These are phyloP conservation scores for Danaus plexippus DNA, from an alignment of 1,140 invertebrate species.

Conservation along the genomic window DNA sequence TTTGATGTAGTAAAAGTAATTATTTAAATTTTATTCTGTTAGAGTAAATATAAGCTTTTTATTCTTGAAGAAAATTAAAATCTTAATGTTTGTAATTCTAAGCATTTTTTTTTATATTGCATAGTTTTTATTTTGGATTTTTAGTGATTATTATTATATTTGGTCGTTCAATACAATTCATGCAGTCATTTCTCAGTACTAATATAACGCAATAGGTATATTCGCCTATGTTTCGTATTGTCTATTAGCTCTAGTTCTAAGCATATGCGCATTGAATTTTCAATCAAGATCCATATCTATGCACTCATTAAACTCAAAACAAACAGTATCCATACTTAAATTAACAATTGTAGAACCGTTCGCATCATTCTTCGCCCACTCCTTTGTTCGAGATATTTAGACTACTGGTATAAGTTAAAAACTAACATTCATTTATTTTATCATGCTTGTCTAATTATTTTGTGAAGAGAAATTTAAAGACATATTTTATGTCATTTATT, in stretches of 20 bases:
- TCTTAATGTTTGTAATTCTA: too few species aligned
- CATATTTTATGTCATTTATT: neutral
- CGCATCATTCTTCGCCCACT: slow-evolving; percentile 63
- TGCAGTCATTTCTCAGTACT: too few species aligned
- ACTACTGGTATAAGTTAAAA: slow-evolving; percentile 28
- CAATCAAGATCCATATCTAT: slow-evolving; percentile 38
- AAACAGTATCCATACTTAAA: slow-evolving; percentile 48
- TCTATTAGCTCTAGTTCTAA: slow-evolving; percentile 9
- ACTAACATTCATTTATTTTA: neutral
- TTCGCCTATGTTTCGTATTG: neutral
- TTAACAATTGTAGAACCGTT: slow-evolving; percentile 57
- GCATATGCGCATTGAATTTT: slow-evolving; percentile 9
- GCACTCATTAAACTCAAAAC: slow-evolving; percentile 51
- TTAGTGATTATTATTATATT: too few species aligned
- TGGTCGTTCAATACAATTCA: too few species aligned
- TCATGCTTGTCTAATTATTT: too few species aligned
- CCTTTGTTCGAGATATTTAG: slow-evolving; percentile 52
- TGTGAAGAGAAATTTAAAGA: slow-evolving; percentile 4
- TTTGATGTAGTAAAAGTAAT: too few species aligned
- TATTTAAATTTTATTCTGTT: too few species aligned
- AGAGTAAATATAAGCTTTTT: too few species aligned
- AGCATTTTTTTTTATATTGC: too few species aligned
- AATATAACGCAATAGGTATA: too few species aligned
- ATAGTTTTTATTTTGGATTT: too few species aligned
- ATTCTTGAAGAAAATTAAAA: too few species aligned